Conservation (phyloP, 2,113 vertebrate species). For the Eidolon helvum region DNA sequence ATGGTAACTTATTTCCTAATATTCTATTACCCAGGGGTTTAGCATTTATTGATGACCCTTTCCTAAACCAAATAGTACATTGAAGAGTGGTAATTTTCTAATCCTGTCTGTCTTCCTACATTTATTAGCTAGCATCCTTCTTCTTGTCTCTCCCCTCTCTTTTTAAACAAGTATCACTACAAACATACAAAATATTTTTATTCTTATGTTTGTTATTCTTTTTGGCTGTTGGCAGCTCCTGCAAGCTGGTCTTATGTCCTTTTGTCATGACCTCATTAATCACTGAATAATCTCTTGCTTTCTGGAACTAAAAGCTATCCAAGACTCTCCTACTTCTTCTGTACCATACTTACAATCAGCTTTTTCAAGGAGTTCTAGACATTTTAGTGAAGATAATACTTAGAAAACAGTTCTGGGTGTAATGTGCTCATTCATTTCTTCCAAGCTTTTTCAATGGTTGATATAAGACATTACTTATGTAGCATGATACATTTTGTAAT, state of each 20-base stretch:
- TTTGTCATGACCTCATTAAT: not conserved
- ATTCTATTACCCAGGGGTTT: not conserved
- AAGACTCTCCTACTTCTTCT: not conserved
- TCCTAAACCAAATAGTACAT: not conserved
- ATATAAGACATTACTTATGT: no score
- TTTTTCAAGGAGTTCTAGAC: not conserved
- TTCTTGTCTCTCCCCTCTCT: not conserved
- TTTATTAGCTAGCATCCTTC: not conserved
- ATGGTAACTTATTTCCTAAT: not conserved
- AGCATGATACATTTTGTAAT: not conserved
- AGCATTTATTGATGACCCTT: not conserved
- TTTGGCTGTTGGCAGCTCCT: not conserved
- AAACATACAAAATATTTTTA: not conserved
- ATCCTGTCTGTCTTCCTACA: not conserved
- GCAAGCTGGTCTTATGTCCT: not conserved
- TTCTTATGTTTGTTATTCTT: not conserved
- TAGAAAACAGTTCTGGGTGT: not conserved
- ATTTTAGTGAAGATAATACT: not conserved
- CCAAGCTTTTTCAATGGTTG: not conserved
- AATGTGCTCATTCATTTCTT: not conserved
- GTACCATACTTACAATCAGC: not conserved
- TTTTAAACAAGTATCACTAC: not conserved
- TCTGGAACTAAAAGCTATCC: not conserved
- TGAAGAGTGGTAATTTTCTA: not conserved
- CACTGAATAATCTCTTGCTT: not conserved